Conservation (phyloP, 1,140 invertebrate genomes). For the Psix sp. region DNA sequence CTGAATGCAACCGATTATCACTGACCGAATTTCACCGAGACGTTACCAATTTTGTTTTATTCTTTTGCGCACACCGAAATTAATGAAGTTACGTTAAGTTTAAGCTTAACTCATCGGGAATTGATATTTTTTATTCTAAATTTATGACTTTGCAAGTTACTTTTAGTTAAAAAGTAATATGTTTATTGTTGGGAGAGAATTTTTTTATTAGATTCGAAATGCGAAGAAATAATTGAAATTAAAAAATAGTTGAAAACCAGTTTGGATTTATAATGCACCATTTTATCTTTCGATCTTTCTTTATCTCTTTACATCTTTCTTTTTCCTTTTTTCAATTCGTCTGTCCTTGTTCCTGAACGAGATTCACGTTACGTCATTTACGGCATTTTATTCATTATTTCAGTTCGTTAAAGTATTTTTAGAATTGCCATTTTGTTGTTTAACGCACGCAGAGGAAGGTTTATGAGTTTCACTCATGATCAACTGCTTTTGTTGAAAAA, state of each 20-base stretch:
- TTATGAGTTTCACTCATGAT: slow-evolving; percentile 20
- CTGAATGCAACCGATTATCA: slow-evolving; percentile 13
- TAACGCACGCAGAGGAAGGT: slow-evolving; percentile 5
- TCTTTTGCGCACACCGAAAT: too few species aligned
- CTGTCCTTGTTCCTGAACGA: neutral
- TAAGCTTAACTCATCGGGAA: too few species aligned
- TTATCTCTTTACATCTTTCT: neutral
- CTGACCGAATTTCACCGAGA: slow-evolving; percentile 2
- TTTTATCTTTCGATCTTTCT: neutral
- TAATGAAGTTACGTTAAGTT: too few species aligned
- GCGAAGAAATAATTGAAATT: too few species aligned
- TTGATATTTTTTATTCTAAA: too few species aligned
- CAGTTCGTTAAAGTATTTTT: slow-evolving; percentile 48
- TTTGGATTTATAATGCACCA: too few species aligned
- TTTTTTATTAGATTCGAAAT: too few species aligned
- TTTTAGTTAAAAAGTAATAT: too few species aligned
- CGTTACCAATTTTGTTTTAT: too few species aligned
- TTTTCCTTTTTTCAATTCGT: neutral
- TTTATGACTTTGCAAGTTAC: too few species aligned
- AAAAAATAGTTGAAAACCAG: too few species aligned
- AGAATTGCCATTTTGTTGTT: slow-evolving; percentile 41
- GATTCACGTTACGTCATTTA: slow-evolving; percentile 29
- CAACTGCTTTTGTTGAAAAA: slow-evolving; percentile 22
- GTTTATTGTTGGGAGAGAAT: too few species aligned
- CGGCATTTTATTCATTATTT: slow-evolving; percentile 41